A percentile compares a stretch with the other conserved stretches of the same genome.
These are phyloP conservation scores for Podarcis siculus DNA, from an alignment of 2,797 vertebrate genomes.

Conservation along the genomic window DNA sequence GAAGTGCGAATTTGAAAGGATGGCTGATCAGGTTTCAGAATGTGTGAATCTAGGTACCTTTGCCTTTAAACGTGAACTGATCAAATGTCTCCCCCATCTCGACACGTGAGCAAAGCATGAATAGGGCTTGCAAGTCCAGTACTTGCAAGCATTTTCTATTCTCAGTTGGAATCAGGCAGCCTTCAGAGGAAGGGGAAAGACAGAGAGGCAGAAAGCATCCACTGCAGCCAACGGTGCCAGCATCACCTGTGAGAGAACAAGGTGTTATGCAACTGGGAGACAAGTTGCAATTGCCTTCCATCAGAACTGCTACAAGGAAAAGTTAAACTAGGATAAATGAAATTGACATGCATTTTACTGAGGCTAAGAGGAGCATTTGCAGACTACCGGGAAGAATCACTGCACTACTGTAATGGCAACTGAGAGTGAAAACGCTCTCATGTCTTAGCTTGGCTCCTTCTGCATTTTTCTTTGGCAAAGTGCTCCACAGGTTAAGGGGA, in stretches of 20 bases:
- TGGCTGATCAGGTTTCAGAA: no score
- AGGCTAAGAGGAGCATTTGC: background rate
- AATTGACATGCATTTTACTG: background rate
- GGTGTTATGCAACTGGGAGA: background rate
- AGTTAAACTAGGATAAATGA: slow-evolving; percentile 26
- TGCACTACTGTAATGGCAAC: background rate
- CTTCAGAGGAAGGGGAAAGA: background rate
- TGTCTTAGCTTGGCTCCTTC: slow-evolving; percentile 5
- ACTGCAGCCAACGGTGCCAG: background rate
- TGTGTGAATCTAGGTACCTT: no score
- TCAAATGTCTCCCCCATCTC: no score
- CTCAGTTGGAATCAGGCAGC: slow-evolving; percentile 5
- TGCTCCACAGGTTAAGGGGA: background rate
- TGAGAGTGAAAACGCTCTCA: background rate
- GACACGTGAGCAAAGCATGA: no score
- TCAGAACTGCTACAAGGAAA: slow-evolving; percentile 9
- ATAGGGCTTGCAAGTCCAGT: background rate
- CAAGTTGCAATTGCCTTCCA: background rate
- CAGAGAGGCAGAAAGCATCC: background rate
- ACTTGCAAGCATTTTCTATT: background rate
- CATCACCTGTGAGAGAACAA: background rate
- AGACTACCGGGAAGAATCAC: background rate
- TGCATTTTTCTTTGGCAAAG: background rate
- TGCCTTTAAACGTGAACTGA: no score
- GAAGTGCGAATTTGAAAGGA: no score